Evolutionary conservation across 2,797 vertebrate species (phyloP).

Genomic region (Megaceryle alcyon): DNA sequence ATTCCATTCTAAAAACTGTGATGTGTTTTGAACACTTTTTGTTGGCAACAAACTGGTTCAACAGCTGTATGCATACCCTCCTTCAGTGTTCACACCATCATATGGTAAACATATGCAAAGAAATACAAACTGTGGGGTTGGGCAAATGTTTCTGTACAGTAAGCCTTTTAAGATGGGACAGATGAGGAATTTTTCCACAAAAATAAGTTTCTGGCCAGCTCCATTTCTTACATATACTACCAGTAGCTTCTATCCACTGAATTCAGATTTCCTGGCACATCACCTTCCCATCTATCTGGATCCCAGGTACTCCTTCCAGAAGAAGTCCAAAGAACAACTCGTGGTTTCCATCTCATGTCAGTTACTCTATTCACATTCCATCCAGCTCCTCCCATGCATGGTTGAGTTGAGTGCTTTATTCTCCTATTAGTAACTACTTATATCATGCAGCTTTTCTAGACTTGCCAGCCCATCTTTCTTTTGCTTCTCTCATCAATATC

Average conservation of each 20-base stretch:
- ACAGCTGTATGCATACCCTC: background rate
- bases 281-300: background rate
- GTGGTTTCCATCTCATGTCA: background rate
- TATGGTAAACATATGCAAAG: background rate
- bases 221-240: background rate
- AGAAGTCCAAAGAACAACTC: background rate
- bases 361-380: background rate
- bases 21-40: background rate
- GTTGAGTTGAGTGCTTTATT: background rate
- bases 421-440: background rate
- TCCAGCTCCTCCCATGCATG: background rate
- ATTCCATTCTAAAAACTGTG: background rate
- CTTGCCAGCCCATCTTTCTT: background rate
- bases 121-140: background rate
- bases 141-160: background rate
- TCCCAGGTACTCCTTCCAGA: background rate
- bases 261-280: background rate
- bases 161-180: background rate
- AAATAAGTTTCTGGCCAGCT: background rate
- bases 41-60: background rate
- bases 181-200: background rate
- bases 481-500: background rate
- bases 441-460: background rate
- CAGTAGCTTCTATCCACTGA: background rate
- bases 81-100: background rate